Evolutionary conservation across 2,797 vertebrate genomes (phyloP).

Genomic region (Syngnathus rostellatus): DNA sequence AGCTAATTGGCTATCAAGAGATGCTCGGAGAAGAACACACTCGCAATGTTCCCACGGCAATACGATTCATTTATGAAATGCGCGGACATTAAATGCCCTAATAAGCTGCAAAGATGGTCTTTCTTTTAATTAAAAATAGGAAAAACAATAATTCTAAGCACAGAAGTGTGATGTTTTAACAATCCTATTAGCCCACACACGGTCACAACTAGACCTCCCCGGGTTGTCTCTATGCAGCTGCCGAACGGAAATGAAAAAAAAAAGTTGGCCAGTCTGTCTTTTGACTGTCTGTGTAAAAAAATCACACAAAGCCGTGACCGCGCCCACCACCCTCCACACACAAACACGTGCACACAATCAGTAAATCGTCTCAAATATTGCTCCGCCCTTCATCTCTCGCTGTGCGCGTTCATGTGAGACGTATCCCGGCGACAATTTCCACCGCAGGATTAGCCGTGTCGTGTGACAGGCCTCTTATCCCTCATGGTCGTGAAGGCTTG

Average conservation of each 20-base stretch:
- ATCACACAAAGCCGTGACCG: conserved; percentile 27
- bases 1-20: conserved; percentile 59
- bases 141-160: neutral
- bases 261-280: conserved; percentile 42
- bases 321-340: conserved; percentile 12
- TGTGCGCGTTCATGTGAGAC: conserved; percentile 54
- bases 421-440: conserved; percentile 64
- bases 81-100: neutral
- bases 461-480: conserved; percentile 43
- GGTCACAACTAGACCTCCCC: conserved; percentile 24
- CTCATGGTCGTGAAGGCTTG: conserved; percentile 46
- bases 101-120: neutral
- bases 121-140: neutral
- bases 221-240: conserved; percentile 32
- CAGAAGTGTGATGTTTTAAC: conserved; percentile 13
- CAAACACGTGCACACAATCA: conserved; percentile 17
- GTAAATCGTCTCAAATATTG: conserved; percentile 39
- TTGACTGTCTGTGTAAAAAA: conserved; percentile 46
- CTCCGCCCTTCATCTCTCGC: conserved; percentile 50
- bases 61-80: conserved; percentile 3
- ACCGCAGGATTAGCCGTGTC: conserved; percentile 59
- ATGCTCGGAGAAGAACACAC: conserved; percentile 43
- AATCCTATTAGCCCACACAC: conserved; percentile 40
- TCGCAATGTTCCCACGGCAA: conserved; percentile 35
- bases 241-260: conserved; percentile 36